Base-by-base conservation (phyloP, 2,797 vertebrate species). In the Tachyglossus aculeatus region DNA sequence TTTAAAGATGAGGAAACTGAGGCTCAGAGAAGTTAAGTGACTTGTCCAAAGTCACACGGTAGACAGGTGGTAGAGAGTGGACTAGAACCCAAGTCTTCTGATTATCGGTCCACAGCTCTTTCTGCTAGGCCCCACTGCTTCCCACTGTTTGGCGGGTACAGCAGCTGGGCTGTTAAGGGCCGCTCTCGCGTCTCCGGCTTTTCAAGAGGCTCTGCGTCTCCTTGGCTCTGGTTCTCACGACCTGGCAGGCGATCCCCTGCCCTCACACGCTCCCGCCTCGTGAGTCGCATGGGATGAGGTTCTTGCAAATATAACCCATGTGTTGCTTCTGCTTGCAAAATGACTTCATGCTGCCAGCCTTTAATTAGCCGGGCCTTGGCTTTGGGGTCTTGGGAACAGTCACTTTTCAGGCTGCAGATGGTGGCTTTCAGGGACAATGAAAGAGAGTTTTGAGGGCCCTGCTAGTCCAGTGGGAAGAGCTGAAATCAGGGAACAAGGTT, bases 361-460 rank as follows among this genome's bases (percentile, higher is more conserved):
- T 44, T 75, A 37, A 61, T 65, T 27, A 62, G 61, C 67, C 33
- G 31, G 36, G 27, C 58, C n/a, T 37, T 51, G 29, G 19, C 1
- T 0, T 4, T 10, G 4, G 57, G 60, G 38, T 50, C 36, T 27
- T 29, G 3, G 9, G 61, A 24, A 9, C 45, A 5, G 34, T 48
- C 50, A 14, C 53, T 72, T 13, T 13, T 6, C 38, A n/a, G 53
- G 64, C 51, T 55, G 50, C 4, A 39, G 10, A 31, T 19, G 67
- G 40, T 2, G 22, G 16, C 16, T 14, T 6, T 32, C 57, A 67
- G 61, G 65, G 64, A 56, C 37, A 1, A 7, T 6, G 25, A 51
- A 27, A 18, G 1, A 18, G 15, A 32, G 52, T 3, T 4, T 43
- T n/a, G n/a, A n/a, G n/a, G n/a, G n/a, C n/a, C n/a, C n/a, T n/a